Conservation (phyloP, 2,888 invertebrate genomes). For the Ormyrus labotus region DNA sequence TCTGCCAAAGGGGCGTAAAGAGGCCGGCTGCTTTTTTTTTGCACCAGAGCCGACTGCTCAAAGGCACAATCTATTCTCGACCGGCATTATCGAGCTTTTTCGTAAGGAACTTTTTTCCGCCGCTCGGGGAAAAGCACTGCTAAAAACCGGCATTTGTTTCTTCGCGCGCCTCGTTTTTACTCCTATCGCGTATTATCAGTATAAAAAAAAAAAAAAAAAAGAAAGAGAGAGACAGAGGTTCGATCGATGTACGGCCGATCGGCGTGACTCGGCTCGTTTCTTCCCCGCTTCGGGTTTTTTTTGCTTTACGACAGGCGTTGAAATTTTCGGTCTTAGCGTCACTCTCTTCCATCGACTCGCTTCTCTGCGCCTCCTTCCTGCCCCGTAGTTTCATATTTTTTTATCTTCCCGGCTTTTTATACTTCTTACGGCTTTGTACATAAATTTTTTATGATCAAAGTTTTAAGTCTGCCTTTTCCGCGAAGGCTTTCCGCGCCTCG, state of each 20-base stretch:
- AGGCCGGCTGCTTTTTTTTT: not conserved
- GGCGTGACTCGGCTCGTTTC: conserved; percentile 32
- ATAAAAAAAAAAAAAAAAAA: not conserved
- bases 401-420: conserved; percentile 44
- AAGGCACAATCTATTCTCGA: conserved; percentile 39
- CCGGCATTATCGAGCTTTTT: conserved; percentile 18
- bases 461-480: conserved; percentile 44
- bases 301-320: conserved; percentile 26
- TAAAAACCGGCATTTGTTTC: conserved; percentile 17
- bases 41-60: conserved; percentile 11
- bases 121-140: not conserved
- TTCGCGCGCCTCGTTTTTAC: conserved; percentile 16
- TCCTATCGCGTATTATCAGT: conserved; percentile 30
- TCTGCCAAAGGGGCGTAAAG: conserved; percentile 7
- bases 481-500: conserved; percentile 31
- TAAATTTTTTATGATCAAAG: conserved; percentile 53
- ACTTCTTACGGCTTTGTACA: conserved; percentile 52
- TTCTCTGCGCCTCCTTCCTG: not conserved
- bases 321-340: conserved; percentile 24
- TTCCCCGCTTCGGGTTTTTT: not conserved
- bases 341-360: conserved; percentile 10
- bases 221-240: not conserved
- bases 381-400: conserved; percentile 37
- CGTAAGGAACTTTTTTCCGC: conserved; percentile 28
- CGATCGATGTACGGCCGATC: conserved; percentile 45